Evolutionary conservation across 2,797 vertebrate species (phyloP).

Genomic region (Loriculus beryllinus): DNA sequence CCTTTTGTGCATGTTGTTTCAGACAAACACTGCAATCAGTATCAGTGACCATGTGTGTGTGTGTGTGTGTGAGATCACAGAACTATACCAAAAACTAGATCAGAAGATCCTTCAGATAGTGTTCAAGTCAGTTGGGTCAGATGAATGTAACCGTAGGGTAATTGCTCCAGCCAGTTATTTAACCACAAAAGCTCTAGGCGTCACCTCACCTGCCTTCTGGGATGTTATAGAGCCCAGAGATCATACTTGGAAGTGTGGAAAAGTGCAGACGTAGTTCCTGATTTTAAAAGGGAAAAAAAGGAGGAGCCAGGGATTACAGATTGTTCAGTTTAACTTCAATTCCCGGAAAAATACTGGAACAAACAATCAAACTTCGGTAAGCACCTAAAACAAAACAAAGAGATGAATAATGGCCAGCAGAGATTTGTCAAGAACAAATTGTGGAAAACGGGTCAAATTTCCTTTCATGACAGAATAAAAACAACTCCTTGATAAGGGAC

Average conservation of each 20-base stretch:
- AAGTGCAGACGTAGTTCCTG: slow-evolving; percentile 46
- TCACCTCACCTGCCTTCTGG: not conserved
- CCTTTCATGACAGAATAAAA: not conserved
- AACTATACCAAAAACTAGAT: not conserved
- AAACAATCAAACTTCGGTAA: slow-evolving; percentile 59
- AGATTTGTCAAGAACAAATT: slow-evolving; percentile 26
- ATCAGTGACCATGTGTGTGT: too few relatives aligned
- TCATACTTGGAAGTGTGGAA: slow-evolving; percentile 3
- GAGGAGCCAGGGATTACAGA: slow-evolving; percentile 51
- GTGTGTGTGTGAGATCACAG: not conserved
- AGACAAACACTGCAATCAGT: not conserved
- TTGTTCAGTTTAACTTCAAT: slow-evolving; percentile 64
- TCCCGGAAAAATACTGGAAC: slow-evolving; percentile 65
- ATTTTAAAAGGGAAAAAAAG: slow-evolving; percentile 62
- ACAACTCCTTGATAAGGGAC: not conserved
- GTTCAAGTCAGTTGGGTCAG: not conserved
- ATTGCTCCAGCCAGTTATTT: not conserved
- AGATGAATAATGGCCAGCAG: slow-evolving; percentile 24
- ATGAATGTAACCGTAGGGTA: not conserved
- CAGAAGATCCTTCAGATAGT: not conserved
- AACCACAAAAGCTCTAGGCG: not conserved
- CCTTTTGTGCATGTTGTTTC: not conserved
- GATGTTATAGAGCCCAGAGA: not conserved
- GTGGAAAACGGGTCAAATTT: slow-evolving; percentile 14
- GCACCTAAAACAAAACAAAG: slow-evolving; percentile 53